Percentiles rank a stretch among this genome's conserved stretches.
phyloP scores from a whole-genome alignment of 2,113 vertebrate species.

The Tragelaphus buxtoni region DNA sequence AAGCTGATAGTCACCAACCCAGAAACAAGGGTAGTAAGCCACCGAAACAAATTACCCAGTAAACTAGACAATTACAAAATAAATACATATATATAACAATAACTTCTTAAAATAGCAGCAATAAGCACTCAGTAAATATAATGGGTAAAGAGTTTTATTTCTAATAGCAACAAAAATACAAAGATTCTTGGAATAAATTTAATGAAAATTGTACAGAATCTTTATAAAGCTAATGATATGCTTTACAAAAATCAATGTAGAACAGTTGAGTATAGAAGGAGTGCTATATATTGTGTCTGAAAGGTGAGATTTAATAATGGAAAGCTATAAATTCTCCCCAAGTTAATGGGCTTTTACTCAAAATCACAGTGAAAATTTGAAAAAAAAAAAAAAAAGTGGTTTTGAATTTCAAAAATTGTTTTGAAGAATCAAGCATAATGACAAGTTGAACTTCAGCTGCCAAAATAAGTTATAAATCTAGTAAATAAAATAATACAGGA shows the following conservation, averaged over 20 bases:
- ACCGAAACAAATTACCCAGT: neutral
- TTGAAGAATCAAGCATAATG: constrained; percentile 28
- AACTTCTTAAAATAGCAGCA: neutral
- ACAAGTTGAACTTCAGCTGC: constrained; percentile 1
- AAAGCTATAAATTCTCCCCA: neutral
- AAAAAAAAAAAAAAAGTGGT: neutral
- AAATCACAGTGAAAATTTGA: neutral
- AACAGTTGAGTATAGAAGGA: neutral
- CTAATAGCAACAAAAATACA: neutral
- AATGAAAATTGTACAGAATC: neutral
- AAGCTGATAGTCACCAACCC: neutral
- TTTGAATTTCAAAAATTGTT: constrained; percentile 29
- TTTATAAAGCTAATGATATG: neutral
- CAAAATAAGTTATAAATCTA: constrained; percentile 20
- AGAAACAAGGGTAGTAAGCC: neutral
- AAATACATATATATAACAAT: neutral
- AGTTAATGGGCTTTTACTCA: neutral
- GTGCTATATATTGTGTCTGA: neutral
- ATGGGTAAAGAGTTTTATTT: neutral
- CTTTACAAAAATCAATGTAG: neutral
- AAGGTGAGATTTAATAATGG: neutral
- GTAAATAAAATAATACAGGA: constrained; percentile 1
- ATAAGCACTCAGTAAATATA: neutral
- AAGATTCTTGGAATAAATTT: neutral
- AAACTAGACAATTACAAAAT: neutral